A percentile compares a stretch with the other conserved stretches of the same genome.
Evolutionary conservation across 1,140 invertebrate genomes (phyloP).

Genomic region (Apis cerana): DNA sequence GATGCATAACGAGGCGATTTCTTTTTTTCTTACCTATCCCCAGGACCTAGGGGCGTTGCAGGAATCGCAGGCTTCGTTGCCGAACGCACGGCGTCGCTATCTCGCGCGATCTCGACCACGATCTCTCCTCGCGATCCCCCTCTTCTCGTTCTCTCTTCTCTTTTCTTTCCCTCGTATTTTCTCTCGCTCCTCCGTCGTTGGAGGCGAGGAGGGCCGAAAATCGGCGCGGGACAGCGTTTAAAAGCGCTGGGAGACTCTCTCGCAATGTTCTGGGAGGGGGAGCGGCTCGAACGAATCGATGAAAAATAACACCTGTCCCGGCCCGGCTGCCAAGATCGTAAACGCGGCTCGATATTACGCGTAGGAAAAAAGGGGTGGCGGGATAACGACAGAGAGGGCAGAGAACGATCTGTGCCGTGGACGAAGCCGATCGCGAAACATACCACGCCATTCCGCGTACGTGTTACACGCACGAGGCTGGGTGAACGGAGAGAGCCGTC

Average conservation of each 20-base stretch:
- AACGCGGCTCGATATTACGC: constrained; percentile 64
- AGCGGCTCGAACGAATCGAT: constrained; percentile 67
- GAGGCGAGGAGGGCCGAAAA: constrained; percentile 33
- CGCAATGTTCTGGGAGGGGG: constrained; percentile 27
- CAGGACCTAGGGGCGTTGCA: background rate
- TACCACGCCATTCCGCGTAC: constrained; percentile 53
- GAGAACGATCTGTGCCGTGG: constrained; percentile 42
- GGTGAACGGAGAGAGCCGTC: constrained; percentile 49
- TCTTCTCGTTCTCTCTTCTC: constrained; percentile 10
- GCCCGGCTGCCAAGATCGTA: constrained; percentile 64
- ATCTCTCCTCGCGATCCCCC: constrained; percentile 44
- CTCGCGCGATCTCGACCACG: constrained; percentile 56
- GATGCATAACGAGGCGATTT: constrained; percentile 28
- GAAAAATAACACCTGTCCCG: constrained; percentile 70
- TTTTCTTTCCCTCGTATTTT: background rate
- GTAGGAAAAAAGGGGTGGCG: constrained; percentile 27
- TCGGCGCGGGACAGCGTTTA: constrained; percentile 36
- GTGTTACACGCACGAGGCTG: constrained; percentile 56
- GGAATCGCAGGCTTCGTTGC: constrained; percentile 27
- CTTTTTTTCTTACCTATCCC: constrained; percentile 50
- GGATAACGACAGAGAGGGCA: background rate
- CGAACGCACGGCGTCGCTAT: constrained; percentile 56
- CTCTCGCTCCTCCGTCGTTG: background rate
- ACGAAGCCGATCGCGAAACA: constrained; percentile 33
- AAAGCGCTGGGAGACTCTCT: constrained; percentile 4